These are phyloP conservation scores for Sinonovacula constricta DNA, from an alignment of 1,140 invertebrate species.

Conservation along the genomic window DNA sequence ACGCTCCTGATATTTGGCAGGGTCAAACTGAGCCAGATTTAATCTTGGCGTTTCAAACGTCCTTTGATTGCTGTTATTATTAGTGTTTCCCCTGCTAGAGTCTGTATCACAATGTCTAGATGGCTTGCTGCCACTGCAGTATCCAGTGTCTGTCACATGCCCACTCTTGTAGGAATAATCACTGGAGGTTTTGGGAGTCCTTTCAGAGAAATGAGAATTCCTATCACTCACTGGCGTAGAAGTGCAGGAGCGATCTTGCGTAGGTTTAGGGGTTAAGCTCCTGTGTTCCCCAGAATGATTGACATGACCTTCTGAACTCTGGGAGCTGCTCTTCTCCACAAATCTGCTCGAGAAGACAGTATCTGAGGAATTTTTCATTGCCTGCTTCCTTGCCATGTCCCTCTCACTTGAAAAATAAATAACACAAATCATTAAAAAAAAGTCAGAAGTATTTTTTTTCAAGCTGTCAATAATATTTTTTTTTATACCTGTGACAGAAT, in stretches of 20 bases:
- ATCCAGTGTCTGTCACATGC: conserved; percentile 33
- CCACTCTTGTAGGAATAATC: conserved; percentile 22
- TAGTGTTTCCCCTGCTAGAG: not conserved
- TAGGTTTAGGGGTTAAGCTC: not conserved
- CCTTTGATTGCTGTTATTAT: conserved; percentile 5
- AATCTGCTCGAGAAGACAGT: conserved; percentile 44
- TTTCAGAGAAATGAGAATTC: conserved; percentile 19
- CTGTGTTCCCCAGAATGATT: not conserved
- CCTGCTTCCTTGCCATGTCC: not conserved
- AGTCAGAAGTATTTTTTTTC: too few relatives aligned
- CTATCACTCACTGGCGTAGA: conserved; percentile 5
- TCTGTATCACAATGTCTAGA: conserved; percentile 43
- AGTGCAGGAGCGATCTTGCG: not conserved
- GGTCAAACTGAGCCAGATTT: conserved; percentile 62
- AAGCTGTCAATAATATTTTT: too few relatives aligned
- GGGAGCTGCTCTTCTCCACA: conserved; percentile 12
- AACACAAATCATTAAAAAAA: conserved; percentile 11
- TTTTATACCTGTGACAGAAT: too few relatives aligned
- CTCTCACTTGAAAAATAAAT: conserved; percentile 46
- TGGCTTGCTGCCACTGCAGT: conserved; percentile 42
- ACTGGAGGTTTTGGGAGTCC: conserved; percentile 29
- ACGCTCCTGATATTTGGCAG: conserved; percentile 61
- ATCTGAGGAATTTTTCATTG: conserved; percentile 8
- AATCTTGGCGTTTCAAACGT: conserved; percentile 43
- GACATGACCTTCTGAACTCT: not conserved